phyloP scores from a whole-genome alignment of 2,113 vertebrate species.

The Chlorodrepanis virens region DNA sequence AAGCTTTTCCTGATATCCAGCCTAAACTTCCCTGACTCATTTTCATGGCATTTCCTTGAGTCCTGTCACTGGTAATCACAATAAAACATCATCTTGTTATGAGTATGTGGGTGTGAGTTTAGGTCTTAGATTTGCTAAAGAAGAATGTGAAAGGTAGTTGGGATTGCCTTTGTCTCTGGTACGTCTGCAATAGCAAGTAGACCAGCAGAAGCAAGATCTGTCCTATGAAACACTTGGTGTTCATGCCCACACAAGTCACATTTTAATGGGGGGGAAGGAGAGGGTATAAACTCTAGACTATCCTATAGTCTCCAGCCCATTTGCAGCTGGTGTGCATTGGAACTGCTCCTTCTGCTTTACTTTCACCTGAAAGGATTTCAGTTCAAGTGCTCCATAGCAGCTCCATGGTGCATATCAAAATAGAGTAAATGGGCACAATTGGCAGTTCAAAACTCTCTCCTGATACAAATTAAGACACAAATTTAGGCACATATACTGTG shows the following conservation, averaged over 20 bases:
- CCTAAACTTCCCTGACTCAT: neutral
- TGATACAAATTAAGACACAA: neutral
- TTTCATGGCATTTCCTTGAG: neutral
- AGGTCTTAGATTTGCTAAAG: neutral
- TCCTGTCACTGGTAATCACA: neutral
- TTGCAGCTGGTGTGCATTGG: neutral
- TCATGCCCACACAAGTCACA: neutral
- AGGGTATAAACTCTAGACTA: neutral
- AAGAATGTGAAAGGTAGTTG: neutral
- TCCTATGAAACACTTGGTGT: neutral
- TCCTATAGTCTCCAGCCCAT: neutral
- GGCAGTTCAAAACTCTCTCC: neutral
- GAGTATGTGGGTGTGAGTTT: neutral
- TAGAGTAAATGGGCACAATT: neutral
- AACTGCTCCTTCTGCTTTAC: neutral
- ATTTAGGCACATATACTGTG: neutral
- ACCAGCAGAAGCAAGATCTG: neutral
- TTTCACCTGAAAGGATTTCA: neutral
- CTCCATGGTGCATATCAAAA: neutral
- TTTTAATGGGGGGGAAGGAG: accelerated
- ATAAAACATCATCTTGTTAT: neutral
- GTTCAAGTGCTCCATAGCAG: neutral
- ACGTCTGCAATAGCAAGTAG: neutral
- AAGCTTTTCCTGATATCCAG: neutral
- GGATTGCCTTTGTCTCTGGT: neutral